Evolutionary conservation across 1,140 invertebrate genomes (phyloP).

Genomic region (Berghia stephanieae): DNA sequence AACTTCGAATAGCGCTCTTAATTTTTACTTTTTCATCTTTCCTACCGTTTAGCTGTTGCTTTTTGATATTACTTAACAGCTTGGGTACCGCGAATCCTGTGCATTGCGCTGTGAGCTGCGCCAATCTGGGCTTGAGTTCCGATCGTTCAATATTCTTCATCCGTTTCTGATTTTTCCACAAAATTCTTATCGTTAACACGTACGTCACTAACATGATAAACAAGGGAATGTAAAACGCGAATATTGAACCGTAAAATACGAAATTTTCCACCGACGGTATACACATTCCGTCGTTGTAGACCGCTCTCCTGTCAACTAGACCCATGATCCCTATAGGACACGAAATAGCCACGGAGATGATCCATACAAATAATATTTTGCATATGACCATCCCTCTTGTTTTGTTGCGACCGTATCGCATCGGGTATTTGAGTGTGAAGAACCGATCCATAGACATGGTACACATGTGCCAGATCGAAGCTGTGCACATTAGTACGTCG

Average conservation of each 20-base stretch:
- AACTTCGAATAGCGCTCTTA: too few relatives aligned
- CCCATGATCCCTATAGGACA: slow-evolving; percentile 87
- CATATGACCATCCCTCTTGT: slow-evolving; percentile 84
- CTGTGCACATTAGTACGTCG: slow-evolving; percentile 93
- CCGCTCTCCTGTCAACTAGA: slow-evolving; percentile 70
- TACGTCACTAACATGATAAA: slow-evolving; percentile 94
- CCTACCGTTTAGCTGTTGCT: too few relatives aligned
- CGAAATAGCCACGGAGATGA: slow-evolving; percentile 88
- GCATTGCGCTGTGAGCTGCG: slow-evolving; percentile 36
- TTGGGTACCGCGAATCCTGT: slow-evolving; percentile 32
- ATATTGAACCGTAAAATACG: slow-evolving; percentile 89
- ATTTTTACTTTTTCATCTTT: too few relatives aligned
- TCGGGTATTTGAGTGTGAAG: slow-evolving; percentile 65
- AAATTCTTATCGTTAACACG: slow-evolving; percentile 81
- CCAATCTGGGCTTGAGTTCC: slow-evolving; percentile 42
- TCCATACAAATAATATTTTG: slow-evolving; percentile 91
- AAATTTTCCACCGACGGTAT: slow-evolving; percentile 73
- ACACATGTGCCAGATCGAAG: slow-evolving; percentile 97
- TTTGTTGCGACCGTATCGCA: slow-evolving; percentile 84
- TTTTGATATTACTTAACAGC: too few relatives aligned
- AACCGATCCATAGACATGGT: slow-evolving; percentile 89
- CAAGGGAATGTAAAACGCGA: slow-evolving; percentile 95
- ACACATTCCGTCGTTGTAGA: slow-evolving; percentile 73
- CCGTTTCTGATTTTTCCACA: slow-evolving; percentile 57
- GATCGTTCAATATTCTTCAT: slow-evolving; percentile 55